A percentile compares a stretch with the other conserved stretches of the same genome.
These are phyloP conservation scores for Panagrolaimus sp. DNA, from an alignment of 1,140 invertebrate genomes.

Conservation along the genomic window DNA sequence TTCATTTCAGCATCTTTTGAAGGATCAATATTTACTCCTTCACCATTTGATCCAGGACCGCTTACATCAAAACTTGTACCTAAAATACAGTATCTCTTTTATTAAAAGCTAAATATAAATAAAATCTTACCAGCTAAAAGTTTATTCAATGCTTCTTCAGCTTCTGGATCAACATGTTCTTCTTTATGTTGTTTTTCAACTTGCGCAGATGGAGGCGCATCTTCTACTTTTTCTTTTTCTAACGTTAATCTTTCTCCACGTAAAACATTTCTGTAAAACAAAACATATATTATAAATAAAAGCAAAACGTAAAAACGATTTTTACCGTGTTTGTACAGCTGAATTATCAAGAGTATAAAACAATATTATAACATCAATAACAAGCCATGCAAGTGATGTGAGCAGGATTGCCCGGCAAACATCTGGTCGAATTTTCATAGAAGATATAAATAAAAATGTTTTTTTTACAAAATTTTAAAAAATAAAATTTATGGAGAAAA, in stretches of 20 bases:
- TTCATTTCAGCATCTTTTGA: background rate
- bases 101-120: background rate
- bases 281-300: constrained; percentile 1
- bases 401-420: constrained; percentile 9
- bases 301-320: background rate
- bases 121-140: background rate
- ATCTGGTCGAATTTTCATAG: constrained; percentile 11
- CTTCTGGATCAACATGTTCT: background rate
- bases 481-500: no score
- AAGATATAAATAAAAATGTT: background rate
- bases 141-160: background rate
- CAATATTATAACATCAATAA: constrained; percentile 7
- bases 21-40: background rate
- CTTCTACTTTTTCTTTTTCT: no score
- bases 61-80: background rate
- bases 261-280: background rate
- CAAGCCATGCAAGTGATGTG: constrained; percentile 4
- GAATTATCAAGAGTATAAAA: constrained; percentile 9
- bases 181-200: no score
- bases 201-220: no score
- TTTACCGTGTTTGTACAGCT: constrained; percentile 1
- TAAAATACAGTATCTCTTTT: background rate
- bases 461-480: background rate
- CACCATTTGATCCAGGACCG: constrained; percentile 12
- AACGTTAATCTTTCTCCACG: background rate